Conservation (phyloP, 2,797 vertebrate species). For the Microctenopoma lineatum region DNA sequence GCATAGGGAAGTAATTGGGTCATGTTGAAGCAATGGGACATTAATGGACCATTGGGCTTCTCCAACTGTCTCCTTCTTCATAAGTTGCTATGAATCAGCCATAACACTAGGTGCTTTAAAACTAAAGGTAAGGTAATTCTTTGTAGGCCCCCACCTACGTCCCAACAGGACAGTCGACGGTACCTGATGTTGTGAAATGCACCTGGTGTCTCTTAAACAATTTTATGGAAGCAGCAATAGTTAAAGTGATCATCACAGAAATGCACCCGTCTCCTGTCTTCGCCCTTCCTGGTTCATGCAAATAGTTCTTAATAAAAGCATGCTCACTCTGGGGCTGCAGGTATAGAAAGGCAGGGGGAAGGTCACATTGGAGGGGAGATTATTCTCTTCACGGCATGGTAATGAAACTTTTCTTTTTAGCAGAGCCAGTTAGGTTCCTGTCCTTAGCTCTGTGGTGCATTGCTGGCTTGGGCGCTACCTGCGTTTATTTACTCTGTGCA, state of each 20-base stretch:
- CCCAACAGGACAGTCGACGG: constrained; percentile 48
- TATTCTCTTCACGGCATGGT: constrained; percentile 79
- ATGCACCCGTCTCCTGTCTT: constrained; percentile 52
- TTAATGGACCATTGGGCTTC: constrained; percentile 77
- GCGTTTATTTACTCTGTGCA: constrained; percentile 68
- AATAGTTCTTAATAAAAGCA: constrained; percentile 79
- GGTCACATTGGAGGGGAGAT: constrained; percentile 79
- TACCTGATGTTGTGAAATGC: constrained; percentile 62
- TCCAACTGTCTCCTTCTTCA: constrained; percentile 65
- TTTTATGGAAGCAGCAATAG: constrained; percentile 52
- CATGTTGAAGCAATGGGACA: constrained; percentile 80
- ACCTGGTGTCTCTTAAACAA: constrained; percentile 57
- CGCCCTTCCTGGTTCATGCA: constrained; percentile 69
- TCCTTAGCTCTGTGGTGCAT: constrained; percentile 64
- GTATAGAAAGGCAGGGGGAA: constrained; percentile 75
- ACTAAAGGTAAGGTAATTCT: constrained; percentile 71
- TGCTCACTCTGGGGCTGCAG: constrained; percentile 71
- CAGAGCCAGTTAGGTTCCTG: constrained; percentile 62
- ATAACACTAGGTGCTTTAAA: constrained; percentile 70
- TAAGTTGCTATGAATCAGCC: constrained; percentile 74
- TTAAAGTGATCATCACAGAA: constrained; percentile 64
- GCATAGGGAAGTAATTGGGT: constrained; percentile 81
- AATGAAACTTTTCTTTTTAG: constrained; percentile 65
- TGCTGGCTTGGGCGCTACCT: constrained; percentile 50
- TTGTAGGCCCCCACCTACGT: constrained; percentile 54